A percentile compares a stretch with the other conserved stretches of the same genome.
Conservation (phyloP, 2,113 vertebrate species). For the Dicentrarchus labrax region DNA sequence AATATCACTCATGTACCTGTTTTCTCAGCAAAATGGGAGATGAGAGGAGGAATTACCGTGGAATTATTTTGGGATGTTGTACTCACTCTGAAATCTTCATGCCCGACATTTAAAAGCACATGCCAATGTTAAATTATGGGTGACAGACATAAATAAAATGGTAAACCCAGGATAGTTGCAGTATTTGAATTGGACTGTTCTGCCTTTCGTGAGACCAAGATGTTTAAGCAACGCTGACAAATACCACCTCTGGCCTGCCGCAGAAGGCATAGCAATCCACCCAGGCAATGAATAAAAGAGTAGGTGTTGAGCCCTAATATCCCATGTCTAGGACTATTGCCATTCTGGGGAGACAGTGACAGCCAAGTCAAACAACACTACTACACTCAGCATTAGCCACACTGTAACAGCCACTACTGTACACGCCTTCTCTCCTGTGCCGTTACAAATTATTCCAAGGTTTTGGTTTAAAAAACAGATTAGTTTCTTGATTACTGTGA, state of each 20-base stretch:
- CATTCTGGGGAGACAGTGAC: conserved; percentile 48
- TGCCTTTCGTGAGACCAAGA: conserved; percentile 27
- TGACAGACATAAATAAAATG: conserved; percentile 64
- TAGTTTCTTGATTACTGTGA: conserved; percentile 18
- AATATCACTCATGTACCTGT: conserved; percentile 59
- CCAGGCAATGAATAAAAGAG: conserved; percentile 65
- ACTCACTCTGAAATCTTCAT: conserved; percentile 36
- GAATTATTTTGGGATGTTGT: conserved; percentile 66
- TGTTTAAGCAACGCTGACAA: conserved; percentile 61
- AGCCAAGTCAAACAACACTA: conserved; percentile 69
- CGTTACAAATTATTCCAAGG: conserved; percentile 34
- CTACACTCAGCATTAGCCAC: conserved; percentile 46
- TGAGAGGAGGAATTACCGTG: conserved; percentile 55
- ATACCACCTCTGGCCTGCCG: conserved; percentile 44
- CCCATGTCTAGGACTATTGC: conserved; percentile 53
- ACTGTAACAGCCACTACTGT: conserved; percentile 27
- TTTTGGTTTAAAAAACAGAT: conserved; percentile 35
- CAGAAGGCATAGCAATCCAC: conserved; percentile 50
- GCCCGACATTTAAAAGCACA: conserved; percentile 31
- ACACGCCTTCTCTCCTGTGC: conserved; percentile 15
- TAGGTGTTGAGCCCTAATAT: conserved; percentile 72
- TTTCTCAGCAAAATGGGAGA: conserved; percentile 56
- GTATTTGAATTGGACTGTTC: conserved; percentile 71
- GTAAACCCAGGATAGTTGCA: conserved; percentile 30
- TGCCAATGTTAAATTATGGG: conserved; percentile 51